Percentiles rank a stretch among this genome's conserved stretches.
phyloP scores from a whole-genome alignment of 2,888 invertebrate species.

The Ceramica pisi region DNA sequence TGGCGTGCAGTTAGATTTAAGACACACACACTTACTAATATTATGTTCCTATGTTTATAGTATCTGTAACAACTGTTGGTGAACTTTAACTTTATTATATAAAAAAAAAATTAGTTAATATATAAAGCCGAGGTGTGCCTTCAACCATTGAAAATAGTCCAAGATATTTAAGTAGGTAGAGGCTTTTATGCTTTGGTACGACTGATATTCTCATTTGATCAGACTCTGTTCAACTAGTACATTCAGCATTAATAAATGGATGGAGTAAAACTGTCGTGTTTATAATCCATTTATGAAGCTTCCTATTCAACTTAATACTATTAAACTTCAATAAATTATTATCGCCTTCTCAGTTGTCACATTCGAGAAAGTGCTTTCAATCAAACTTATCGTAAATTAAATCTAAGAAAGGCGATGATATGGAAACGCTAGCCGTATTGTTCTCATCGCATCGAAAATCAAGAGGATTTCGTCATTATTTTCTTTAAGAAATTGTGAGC shows the following conservation, averaged over 20 bases:
- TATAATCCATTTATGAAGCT: neutral
- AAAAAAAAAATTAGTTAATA: too few relatives aligned
- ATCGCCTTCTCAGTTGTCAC: constrained; percentile 25
- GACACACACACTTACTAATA: too few relatives aligned
- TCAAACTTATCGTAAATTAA: constrained; percentile 40
- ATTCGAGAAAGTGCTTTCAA: constrained; percentile 35
- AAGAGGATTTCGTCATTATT: constrained; percentile 21
- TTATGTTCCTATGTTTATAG: too few relatives aligned
- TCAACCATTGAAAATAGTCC: neutral
- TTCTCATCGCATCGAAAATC: constrained; percentile 5
- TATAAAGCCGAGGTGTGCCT: neutral
- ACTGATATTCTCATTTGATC: neutral
- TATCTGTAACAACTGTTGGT: too few relatives aligned
- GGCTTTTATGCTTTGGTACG: neutral
- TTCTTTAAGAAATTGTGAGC: neutral
- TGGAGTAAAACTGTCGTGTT: neutral
- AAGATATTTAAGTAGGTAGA: neutral
- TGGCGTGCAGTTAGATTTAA: too few relatives aligned
- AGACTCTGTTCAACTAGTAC: too few relatives aligned
- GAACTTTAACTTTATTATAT: too few relatives aligned
- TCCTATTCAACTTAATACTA: neutral
- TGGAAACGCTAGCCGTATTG: constrained; percentile 12
- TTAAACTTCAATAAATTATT: constrained; percentile 1
- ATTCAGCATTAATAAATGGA: neutral
- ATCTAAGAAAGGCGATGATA: constrained; percentile 27